Percentiles rank a stretch among this genome's conserved stretches.
phyloP scores from a whole-genome alignment of 2,113 vertebrate species.

The Rhinolophus ferrumequinum region DNA sequence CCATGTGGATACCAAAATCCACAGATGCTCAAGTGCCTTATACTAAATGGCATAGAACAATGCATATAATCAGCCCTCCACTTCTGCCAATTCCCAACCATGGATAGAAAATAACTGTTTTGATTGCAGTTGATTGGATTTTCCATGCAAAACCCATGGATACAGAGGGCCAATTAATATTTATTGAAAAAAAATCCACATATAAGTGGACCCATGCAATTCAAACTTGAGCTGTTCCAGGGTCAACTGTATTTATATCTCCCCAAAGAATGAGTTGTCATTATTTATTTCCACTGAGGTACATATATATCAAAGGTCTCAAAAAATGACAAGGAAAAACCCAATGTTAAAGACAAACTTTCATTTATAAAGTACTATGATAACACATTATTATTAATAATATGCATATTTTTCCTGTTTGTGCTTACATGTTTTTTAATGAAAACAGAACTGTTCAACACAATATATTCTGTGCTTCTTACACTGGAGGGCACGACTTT shows the following conservation, averaged over 20 bases:
- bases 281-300: slow-evolving; percentile 14
- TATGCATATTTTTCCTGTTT: not conserved
- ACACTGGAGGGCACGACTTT: not conserved
- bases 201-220: not conserved
- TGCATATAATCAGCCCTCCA: not conserved
- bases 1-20: not conserved
- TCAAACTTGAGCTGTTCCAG: not conserved
- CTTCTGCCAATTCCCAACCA: not conserved
- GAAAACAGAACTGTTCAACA: not conserved
- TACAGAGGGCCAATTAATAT: not conserved
- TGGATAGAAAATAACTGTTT: not conserved
- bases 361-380: not conserved
- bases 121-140: not conserved
- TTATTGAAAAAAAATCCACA: not conserved
- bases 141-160: not conserved
- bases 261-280: not conserved
- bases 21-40: not conserved
- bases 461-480: not conserved
- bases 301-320: not conserved
- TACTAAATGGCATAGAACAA: not conserved
- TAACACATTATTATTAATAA: not conserved
- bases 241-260: not conserved
- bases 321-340: not conserved
- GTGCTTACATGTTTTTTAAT: not conserved
- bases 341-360: not conserved